phyloP scores from a whole-genome alignment of 2,113 vertebrate species.

The Rousettus leschenaultii region DNA sequence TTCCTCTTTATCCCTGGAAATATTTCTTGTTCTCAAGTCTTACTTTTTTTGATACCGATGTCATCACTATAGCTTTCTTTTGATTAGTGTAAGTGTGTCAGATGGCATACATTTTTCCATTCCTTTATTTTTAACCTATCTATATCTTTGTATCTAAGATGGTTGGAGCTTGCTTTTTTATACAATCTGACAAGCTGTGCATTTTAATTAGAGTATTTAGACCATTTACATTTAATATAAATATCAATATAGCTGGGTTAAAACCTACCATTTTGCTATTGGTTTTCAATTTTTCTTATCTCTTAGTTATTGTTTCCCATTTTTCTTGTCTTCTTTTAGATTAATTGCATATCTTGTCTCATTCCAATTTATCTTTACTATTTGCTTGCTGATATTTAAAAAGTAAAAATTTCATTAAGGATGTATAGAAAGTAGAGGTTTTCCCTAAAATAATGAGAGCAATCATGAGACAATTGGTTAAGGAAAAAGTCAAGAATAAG shows the following conservation, averaged over 20 bases:
- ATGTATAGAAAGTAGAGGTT: background rate
- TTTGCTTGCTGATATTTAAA: background rate
- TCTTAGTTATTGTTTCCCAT: background rate
- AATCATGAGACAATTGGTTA: background rate
- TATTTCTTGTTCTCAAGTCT: background rate
- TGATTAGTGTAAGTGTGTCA: background rate
- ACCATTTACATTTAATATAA: background rate
- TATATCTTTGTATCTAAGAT: background rate
- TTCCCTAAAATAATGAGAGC: background rate
- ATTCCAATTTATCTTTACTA: background rate
- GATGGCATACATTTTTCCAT: background rate
- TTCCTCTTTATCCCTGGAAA: background rate
- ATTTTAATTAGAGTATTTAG: background rate
- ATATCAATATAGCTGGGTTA: background rate
- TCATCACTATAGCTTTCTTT: background rate
- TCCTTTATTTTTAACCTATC: background rate
- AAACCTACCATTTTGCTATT: background rate
- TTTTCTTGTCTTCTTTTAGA: background rate
- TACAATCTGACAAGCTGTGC: background rate
- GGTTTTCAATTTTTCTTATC: background rate
- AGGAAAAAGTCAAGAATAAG: background rate
- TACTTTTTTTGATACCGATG: background rate
- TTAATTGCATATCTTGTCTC: background rate
- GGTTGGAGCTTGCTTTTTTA: background rate
- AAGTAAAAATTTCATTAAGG: background rate